phyloP scores from a whole-genome alignment of 1,140 invertebrate genomes.

The Colletes gigas region DNA sequence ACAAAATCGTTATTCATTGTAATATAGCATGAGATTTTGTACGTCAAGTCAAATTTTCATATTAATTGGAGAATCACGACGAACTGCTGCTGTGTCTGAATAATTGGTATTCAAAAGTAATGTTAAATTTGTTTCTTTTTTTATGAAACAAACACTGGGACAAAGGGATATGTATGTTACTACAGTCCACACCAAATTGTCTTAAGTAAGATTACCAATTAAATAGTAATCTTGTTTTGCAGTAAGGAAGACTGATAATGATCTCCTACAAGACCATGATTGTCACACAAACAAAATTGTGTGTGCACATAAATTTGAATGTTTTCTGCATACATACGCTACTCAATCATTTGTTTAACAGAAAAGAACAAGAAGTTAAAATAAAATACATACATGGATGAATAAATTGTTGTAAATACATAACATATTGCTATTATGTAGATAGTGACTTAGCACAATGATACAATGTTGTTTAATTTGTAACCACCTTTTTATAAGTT shows the following conservation, averaged over 20 bases:
- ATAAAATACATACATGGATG: slow-evolving; percentile 1
- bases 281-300: background rate
- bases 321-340: slow-evolving; percentile 24
- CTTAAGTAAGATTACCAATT: background rate
- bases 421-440: background rate
- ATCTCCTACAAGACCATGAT: background rate
- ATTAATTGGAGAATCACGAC: slow-evolving; percentile 45
- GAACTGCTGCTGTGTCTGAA: slow-evolving; percentile 40
- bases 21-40: slow-evolving; percentile 54
- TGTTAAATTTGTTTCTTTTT: slow-evolving; percentile 39
- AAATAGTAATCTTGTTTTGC: background rate
- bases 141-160: slow-evolving; percentile 73
- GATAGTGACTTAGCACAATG: background rate
- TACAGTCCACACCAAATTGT: slow-evolving; percentile 22
- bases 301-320: slow-evolving; percentile 10
- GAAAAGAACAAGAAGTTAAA: slow-evolving; percentile 11
- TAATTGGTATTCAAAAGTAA: slow-evolving; percentile 28
- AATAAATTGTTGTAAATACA: slow-evolving; percentile 30
- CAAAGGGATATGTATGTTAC: slow-evolving; percentile 50
- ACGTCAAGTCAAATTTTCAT: slow-evolving; percentile 57
- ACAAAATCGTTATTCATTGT: slow-evolving; percentile 70
- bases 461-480: background rate
- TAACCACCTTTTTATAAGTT: background rate
- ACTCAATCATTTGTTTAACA: background rate
- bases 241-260: background rate